phyloP scores from a whole-genome alignment of 2,888 invertebrate species.

The Orthonychiurus folsomi region DNA sequence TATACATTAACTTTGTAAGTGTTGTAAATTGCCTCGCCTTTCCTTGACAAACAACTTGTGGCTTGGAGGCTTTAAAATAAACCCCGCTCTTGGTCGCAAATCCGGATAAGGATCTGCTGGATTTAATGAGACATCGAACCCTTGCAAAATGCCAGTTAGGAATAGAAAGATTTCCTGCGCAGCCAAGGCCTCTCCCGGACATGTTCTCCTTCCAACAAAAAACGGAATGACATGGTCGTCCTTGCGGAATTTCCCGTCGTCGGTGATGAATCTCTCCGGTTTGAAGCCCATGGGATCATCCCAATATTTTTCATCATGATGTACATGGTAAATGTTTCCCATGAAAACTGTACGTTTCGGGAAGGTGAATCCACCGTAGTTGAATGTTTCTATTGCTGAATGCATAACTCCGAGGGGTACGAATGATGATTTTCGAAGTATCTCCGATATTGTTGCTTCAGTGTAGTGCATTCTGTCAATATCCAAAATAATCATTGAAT shows the following conservation, averaged over 20 bases:
- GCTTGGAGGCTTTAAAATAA: constrained; percentile 34
- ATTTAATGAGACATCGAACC: constrained; percentile 30
- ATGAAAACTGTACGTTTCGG: constrained; percentile 34
- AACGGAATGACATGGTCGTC: constrained; percentile 40
- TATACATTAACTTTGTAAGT: too few relatives aligned
- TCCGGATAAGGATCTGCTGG: constrained; percentile 28
- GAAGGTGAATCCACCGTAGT: constrained; percentile 29
- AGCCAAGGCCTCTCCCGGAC: constrained; percentile 34
- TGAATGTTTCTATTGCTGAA: constrained; percentile 28
- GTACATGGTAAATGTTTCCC: constrained; percentile 31
- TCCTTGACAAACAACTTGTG: constrained; percentile 30
- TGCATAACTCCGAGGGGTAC: constrained; percentile 28
- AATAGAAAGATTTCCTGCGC: constrained; percentile 35
- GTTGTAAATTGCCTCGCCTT: too few relatives aligned
- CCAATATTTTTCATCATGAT: constrained; percentile 31
- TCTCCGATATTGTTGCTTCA: constrained; percentile 33
- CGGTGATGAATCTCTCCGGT: constrained; percentile 2
- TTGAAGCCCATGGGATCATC: too few relatives aligned
- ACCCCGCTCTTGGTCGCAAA: constrained; percentile 34
- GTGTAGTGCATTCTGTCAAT: constrained; percentile 25
- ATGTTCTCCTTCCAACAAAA: constrained; percentile 37
- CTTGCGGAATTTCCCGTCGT: constrained; percentile 26
- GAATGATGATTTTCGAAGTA: constrained; percentile 30
- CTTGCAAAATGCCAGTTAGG: constrained; percentile 34
- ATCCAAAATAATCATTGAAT: too few relatives aligned